These are phyloP conservation scores for Sinopyrophorus schimmeli DNA, from an alignment of 2,888 invertebrate species.

Conservation along the genomic window DNA sequence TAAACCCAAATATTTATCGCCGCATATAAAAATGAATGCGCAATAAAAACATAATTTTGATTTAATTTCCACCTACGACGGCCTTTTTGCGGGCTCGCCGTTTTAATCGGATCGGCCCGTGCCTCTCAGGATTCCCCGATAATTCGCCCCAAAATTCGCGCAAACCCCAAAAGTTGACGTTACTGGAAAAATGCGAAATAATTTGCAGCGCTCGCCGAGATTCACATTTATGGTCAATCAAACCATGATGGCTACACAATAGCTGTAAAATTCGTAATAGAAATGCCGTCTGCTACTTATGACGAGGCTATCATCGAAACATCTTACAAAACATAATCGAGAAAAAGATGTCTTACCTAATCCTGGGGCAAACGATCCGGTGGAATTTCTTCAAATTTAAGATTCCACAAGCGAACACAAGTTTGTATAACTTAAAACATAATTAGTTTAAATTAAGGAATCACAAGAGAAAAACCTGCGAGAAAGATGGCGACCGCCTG, in stretches of 20 bases:
- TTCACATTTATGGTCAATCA: conserved; percentile 30
- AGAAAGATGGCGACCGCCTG: conserved; percentile 64
- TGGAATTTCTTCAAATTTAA: conserved; percentile 26
- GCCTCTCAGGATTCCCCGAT: too few species aligned
- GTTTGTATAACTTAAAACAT: conserved; percentile 43
- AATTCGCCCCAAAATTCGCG: too few species aligned
- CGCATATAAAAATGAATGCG: too few species aligned
- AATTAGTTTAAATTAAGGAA: conserved; percentile 43
- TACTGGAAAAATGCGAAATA: too few species aligned
- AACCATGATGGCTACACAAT: conserved; percentile 47
- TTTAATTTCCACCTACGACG: too few species aligned
- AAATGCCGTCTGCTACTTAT: conserved; percentile 38
- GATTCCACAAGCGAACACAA: conserved; percentile 37
- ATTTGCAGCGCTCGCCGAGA: conserved; percentile 14
- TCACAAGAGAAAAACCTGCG: conserved; percentile 57
- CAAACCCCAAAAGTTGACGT: too few species aligned
- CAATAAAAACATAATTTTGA: too few species aligned
- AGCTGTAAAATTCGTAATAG: conserved; percentile 45
- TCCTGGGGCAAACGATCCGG: conserved; percentile 34
- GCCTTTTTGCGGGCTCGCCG: too few species aligned
- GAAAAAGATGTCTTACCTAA: conserved; percentile 30
- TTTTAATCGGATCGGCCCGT: too few species aligned
- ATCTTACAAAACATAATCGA: conserved; percentile 9
- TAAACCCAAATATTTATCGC: too few species aligned
- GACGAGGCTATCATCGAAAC: conserved; percentile 26